Percentiles rank a stretch among this genome's conserved stretches.
Conservation (phyloP, 2,888 invertebrate species). For the Drosophila pseudotakahashii region DNA sequence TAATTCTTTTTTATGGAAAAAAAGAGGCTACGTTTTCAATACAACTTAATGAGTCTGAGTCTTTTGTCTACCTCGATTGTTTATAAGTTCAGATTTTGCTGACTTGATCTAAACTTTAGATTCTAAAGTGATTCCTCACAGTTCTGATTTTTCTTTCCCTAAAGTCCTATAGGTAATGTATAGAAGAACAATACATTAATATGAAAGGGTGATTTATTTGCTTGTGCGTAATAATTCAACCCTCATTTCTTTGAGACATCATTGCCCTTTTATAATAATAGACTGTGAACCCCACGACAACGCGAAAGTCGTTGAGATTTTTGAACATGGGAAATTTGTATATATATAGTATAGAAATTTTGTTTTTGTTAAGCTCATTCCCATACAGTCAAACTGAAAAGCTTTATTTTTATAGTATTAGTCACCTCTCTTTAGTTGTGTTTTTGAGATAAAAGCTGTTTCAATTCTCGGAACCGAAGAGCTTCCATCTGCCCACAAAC, state of each 20-base stretch:
- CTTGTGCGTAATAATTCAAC: background rate
- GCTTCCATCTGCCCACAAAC: conserved; percentile 46
- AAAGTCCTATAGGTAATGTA: too few species aligned
- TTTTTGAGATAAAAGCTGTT: conserved; percentile 61
- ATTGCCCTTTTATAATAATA: background rate
- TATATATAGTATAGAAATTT: background rate
- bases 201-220: background rate
- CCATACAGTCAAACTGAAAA: background rate
- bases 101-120: too few species aligned
- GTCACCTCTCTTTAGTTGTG: conserved; percentile 8
- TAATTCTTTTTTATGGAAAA: too few species aligned
- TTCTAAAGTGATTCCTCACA: too few species aligned
- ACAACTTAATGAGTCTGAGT: too few species aligned
- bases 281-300: conserved; percentile 16
- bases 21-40: too few species aligned
- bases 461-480: conserved; percentile 42
- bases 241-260: background rate
- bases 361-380: conserved; percentile 15
- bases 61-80: too few species aligned
- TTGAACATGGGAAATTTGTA: conserved; percentile 19
- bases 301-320: conserved; percentile 39
- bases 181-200: background rate
- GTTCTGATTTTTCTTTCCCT: too few species aligned
- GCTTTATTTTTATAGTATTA: conserved; percentile 26
- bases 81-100: too few species aligned